Evolutionary conservation across 2,113 vertebrate species (phyloP).

Genomic region (Casuarius casuarius): DNA sequence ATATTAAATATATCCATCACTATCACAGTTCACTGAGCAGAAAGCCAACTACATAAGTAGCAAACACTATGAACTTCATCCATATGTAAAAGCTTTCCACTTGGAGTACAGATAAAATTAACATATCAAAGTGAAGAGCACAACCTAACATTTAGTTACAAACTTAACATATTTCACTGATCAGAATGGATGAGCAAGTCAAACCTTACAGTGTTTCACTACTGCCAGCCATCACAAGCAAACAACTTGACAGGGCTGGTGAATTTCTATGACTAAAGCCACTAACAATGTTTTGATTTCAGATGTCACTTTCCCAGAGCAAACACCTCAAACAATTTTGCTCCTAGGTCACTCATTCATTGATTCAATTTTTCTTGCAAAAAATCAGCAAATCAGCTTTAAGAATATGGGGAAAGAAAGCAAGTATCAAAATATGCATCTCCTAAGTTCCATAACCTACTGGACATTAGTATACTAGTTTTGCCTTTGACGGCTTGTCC

Average conservation of each 20-base stretch:
- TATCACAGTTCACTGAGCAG: neutral
- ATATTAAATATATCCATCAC: neutral
- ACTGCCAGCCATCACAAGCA: conserved; percentile 12
- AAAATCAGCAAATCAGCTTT: neutral
- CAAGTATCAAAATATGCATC: neutral
- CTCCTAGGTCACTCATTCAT: neutral
- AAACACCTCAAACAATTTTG: neutral
- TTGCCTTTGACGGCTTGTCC: neutral
- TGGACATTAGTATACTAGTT: neutral
- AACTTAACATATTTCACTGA: neutral
- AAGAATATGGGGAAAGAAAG: neutral
- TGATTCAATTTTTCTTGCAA: neutral
- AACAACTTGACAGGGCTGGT: neutral
- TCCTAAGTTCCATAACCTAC: neutral
- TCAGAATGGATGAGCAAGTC: neutral
- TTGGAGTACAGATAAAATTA: neutral
- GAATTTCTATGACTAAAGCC: conserved; percentile 1
- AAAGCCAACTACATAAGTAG: neutral
- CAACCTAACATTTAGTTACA: neutral
- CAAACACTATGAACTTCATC: neutral
- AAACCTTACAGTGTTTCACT: neutral
- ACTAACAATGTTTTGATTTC: conserved; percentile 37
- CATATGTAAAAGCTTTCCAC: neutral
- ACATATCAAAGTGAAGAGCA: neutral
- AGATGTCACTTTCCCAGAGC: conserved; percentile 12